A percentile compares a stretch with the other conserved stretches of the same genome.
Conservation (phyloP, 2,113 vertebrate genomes). For the Otis tarda region DNA sequence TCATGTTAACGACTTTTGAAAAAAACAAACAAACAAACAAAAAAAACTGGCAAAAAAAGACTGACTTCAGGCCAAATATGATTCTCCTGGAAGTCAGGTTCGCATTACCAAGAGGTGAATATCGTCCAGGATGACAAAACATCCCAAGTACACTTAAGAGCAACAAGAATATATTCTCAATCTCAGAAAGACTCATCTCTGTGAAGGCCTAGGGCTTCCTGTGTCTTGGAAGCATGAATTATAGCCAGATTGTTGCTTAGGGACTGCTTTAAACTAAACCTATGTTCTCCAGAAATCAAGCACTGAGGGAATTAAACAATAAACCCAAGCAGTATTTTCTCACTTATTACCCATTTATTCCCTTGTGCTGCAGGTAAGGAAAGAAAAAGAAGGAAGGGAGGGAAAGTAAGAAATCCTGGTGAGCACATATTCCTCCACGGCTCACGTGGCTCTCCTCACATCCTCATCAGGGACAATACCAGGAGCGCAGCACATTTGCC, state of each 20-base stretch:
- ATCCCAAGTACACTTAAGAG: neutral
- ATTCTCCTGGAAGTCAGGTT: neutral
- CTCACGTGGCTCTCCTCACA: neutral
- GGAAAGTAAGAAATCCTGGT: neutral
- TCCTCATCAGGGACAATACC: neutral
- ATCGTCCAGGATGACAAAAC: neutral
- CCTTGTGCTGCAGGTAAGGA: neutral
- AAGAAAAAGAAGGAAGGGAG: neutral
- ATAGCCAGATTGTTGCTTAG: slow-evolving; percentile 8
- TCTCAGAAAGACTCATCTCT: neutral
- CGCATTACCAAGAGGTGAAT: neutral
- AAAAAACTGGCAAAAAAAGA: neutral
- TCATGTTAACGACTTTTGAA: neutral
- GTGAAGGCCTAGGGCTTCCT: neutral
- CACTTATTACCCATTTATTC: slow-evolving; percentile 27
- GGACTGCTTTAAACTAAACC: slow-evolving; percentile 52
- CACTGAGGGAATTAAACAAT: slow-evolving; percentile 42
- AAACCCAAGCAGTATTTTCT: slow-evolving; percentile 52
- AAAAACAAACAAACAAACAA: neutral
- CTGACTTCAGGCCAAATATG: neutral
- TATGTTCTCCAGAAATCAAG: slow-evolving; percentile 38
- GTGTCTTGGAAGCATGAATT: neutral
- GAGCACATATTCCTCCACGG: neutral
- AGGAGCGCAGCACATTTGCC: neutral
- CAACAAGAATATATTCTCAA: neutral